Base-by-base conservation (phyloP, 2,888 invertebrate species). In the Chaitophorus viminalis region DNA sequence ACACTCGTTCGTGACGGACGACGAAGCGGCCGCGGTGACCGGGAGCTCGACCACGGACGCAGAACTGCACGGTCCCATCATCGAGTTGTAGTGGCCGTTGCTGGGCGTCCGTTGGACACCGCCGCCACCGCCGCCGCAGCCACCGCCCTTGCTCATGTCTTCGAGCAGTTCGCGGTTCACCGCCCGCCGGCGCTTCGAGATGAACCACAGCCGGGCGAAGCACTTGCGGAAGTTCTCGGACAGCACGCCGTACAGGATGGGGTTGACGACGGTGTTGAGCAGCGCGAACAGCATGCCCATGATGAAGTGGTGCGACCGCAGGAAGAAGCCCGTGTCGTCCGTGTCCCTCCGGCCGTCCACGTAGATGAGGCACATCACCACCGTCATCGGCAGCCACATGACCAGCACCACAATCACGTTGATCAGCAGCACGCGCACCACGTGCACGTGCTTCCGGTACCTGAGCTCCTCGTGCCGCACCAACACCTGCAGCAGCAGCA, bases 341-440 rank as follows among this genome's bases (percentile, higher is more conserved):
- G 91, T 92, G 1, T 92, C 91, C 39, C 93, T 90, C 36, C 92
- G 91, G 3, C 93, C 93, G 90, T 93, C 93, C 70, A 93, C 90
- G 90, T 93, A 93, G 85, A 93, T 93, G 72, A 93, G 91, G 65
- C 93, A 90, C 92, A 93, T 92, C 29, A 93, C 91, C 2, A 93
- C 90, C 0, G 93, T 93, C 89, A 93, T 93, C 1, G 93, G 93
- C 72, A 93, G 90, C 93, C 93, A 93, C 93, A 93, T 93, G 21
- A 93, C 90, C n/a, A 93, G 91, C 2, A 93, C 93, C 5, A 93
- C 92, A 5, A 93, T 90, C 21, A 93, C 93, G 90, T 93, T 93
- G 74, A 93, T 90, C 83, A 93, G 91, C 52, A 93, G 91, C 39
- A 93, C 91, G 70, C 93, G 91, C 0, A 93, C 93, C 33, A 93